Base-by-base conservation (phyloP, 2,797 vertebrate genomes). In the Xiphorhynchus erythropygius region DNA sequence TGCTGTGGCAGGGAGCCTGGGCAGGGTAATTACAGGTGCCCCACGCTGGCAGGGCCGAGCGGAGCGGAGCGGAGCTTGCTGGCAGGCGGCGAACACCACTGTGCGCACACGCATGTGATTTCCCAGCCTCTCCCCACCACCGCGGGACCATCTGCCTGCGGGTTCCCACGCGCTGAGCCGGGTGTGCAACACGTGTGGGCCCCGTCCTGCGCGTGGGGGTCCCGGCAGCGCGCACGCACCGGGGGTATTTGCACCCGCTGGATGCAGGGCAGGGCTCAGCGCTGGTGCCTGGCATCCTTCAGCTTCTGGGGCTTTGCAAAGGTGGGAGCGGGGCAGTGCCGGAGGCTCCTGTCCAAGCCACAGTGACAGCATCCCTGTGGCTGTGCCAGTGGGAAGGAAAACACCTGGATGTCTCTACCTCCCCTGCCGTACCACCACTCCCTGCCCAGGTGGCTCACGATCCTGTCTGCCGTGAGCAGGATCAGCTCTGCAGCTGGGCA, bases 171-270 rank as follows among this genome's bases (percentile, higher is more conserved):
- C 71, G 2, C 9, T 11, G 67, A 52, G 32, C 41, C 0, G 33
- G 57, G 53, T 19, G 16, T 9, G 84, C 16, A 35, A 63, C 67
- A 57, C 70, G 64, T 23, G 78, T 37, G 49, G 90, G 85, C 55
- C 75, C 42, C 2, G 8, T 84, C 62, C 90, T 8, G 10, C 0
- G 4, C 5, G 15, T 5, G 13, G 44, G 57, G 73, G 39, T 73
- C 84, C 82, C 6, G 1, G 46, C 23, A 25, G 41, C 0, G 22
- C 33, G 32, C 2, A 0, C 0, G 4, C 1, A 6, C 3, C 3
- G 0, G 37, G 41, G 55, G 16, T 37, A 5, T 84, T 30, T 57
- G 76, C n/a, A 23, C 49, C 49, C 23, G 2, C 13, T 11, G 55
- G 39, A 44, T 21, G 18, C 59, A 2, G 3, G 5, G 67, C 56